Evolutionary conservation across 2,797 vertebrate genomes (phyloP).

Genomic region (Rhynchonycteris naso): DNA sequence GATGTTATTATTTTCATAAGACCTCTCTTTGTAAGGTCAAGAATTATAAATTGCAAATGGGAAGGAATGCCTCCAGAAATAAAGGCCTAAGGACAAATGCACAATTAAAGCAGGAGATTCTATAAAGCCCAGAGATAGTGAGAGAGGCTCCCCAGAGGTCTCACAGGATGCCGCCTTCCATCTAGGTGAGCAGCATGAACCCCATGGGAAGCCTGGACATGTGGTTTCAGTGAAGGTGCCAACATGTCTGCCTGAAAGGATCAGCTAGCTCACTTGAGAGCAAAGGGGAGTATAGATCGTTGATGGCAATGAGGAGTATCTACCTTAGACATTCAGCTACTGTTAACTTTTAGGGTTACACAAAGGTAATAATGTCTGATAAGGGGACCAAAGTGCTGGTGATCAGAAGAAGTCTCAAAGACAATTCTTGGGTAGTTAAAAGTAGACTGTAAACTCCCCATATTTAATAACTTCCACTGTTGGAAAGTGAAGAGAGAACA

Average conservation of each 20-base stretch:
- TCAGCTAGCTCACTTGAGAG: not conserved
- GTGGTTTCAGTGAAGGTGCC: not conserved
- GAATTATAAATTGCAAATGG: not conserved
- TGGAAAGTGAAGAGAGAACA: not conserved
- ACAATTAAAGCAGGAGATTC: not conserved
- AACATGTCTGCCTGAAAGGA: not conserved
- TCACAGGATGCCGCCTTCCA: accelerated
- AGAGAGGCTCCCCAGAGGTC: not conserved
- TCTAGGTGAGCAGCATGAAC: not conserved
- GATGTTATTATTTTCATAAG: not conserved
- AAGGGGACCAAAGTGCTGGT: not conserved
- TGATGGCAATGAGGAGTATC: not conserved
- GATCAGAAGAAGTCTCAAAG: not conserved
- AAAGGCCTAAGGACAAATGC: not conserved
- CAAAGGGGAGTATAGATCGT: not conserved
- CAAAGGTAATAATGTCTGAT: not conserved
- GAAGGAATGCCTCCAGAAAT: not conserved
- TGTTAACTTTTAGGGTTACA: not conserved
- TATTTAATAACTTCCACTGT: not conserved
- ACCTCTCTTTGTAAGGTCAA: not conserved
- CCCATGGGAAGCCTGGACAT: not conserved
- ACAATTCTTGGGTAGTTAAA: not conserved
- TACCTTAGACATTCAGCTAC: not conserved
- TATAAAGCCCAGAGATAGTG: not conserved
- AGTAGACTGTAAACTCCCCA: not conserved